These are phyloP conservation scores for Cairina moschata DNA, from an alignment of 2,113 vertebrate genomes.

Conservation along the genomic window DNA sequence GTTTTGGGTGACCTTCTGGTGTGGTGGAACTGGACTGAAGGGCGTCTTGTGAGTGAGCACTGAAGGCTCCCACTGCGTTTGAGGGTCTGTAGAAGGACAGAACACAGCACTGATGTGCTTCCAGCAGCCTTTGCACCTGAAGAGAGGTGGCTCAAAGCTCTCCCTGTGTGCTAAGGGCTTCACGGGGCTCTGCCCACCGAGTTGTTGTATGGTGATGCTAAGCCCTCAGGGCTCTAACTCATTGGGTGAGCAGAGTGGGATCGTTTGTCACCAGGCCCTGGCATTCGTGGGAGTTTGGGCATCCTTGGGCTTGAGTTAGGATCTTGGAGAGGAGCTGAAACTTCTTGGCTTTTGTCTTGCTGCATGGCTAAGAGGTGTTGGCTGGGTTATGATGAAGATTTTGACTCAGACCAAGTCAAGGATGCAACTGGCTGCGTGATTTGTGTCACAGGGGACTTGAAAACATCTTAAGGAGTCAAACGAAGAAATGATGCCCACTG, in stretches of 20 bases:
- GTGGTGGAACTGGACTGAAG: background rate
- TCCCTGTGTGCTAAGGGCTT: background rate
- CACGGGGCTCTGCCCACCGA: background rate
- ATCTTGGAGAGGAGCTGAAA: background rate
- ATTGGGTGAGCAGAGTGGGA: background rate
- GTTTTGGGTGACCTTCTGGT: background rate
- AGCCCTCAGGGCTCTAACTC: background rate
- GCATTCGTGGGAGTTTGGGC: background rate
- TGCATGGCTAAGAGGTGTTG: background rate
- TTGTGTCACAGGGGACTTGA: background rate
- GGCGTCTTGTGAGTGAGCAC: background rate
- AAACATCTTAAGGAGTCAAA: background rate
- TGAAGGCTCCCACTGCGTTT: background rate
- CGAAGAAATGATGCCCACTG: background rate
- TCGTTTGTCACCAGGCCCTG: background rate
- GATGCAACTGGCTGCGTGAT: accelerated
- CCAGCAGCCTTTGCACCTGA: background rate
- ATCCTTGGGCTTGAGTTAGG: background rate
- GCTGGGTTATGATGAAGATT: background rate
- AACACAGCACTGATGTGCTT: background rate
- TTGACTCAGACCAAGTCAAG: background rate
- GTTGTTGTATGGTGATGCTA: background rate
- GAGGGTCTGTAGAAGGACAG: background rate
- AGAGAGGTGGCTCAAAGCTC: background rate
- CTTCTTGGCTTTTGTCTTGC: background rate